Conservation (phyloP, 2,888 invertebrate species). For the Sphaeridia pumilis region DNA sequence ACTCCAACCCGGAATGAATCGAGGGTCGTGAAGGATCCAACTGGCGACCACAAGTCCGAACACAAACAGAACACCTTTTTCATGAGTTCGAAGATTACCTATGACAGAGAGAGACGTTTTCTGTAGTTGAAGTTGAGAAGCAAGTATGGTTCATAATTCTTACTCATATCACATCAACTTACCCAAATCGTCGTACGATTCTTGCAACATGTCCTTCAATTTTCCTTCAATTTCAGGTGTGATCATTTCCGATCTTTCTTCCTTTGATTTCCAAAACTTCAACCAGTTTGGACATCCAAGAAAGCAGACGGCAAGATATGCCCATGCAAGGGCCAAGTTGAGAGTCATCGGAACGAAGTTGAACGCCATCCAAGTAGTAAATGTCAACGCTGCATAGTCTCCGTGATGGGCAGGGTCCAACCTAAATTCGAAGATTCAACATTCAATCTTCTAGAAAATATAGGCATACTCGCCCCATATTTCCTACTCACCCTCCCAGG, state of each 20-base stretch:
- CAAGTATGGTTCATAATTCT: too few species aligned
- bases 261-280: slow-evolving; percentile 17
- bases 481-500: slow-evolving; percentile 18
- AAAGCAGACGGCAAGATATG: slow-evolving; percentile 27
- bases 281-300: slow-evolving; percentile 21
- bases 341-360: slow-evolving; percentile 28
- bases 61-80: slow-evolving; percentile 54
- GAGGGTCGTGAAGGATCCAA: slow-evolving; percentile 81
- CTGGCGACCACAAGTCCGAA: slow-evolving; percentile 67
- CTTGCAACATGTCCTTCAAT: slow-evolving; percentile 18
- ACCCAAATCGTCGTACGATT: slow-evolving; percentile 25
- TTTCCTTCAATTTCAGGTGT: slow-evolving; percentile 18
- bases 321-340: slow-evolving; percentile 26
- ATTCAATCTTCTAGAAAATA: too few species aligned
- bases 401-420: slow-evolving; percentile 28
- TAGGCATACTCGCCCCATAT: too few species aligned
- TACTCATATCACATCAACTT: neutral
- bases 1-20: slow-evolving; percentile 79
- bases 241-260: neutral
- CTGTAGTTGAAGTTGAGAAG: too few species aligned
- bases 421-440: too few species aligned
- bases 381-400: slow-evolving; percentile 25
- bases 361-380: slow-evolving; percentile 32
- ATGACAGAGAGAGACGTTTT: too few species aligned
- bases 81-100: slow-evolving; percentile 67